Evolutionary conservation across 2,113 vertebrate species (phyloP).

Genomic region (Erinaceus europaeus): DNA sequence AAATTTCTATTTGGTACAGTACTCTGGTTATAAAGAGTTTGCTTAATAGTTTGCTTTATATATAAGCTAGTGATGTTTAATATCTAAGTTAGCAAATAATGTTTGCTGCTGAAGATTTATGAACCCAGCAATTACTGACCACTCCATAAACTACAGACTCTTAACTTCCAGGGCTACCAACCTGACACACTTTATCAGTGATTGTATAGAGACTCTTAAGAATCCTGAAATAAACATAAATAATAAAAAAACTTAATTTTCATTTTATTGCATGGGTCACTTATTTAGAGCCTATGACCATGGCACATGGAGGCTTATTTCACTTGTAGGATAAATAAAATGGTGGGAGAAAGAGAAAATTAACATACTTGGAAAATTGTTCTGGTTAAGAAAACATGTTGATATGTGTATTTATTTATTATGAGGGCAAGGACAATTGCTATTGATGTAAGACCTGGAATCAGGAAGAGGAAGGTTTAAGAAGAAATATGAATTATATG

Average conservation of each 20-base stretch:
- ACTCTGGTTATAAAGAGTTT: neutral
- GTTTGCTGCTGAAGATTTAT: neutral
- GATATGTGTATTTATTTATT: neutral
- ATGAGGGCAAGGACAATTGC: neutral
- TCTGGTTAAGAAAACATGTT: neutral
- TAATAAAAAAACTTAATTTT: neutral
- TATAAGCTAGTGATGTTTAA: neutral
- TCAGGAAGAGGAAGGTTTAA: neutral
- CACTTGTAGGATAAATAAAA: neutral
- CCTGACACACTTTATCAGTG: neutral
- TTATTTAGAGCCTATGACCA: slow-evolving; percentile 15
- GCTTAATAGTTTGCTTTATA: neutral
- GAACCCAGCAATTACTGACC: neutral
- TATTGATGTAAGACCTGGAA: neutral
- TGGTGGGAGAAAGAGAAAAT: neutral
- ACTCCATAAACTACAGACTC: neutral
- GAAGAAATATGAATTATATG: neutral
- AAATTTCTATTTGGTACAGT: neutral
- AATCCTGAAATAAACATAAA: neutral
- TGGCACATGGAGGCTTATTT: neutral
- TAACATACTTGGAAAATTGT: neutral
- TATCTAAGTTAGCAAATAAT: neutral
- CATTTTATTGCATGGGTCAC: neutral
- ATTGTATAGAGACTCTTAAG: neutral
- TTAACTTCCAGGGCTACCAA: slow-evolving; percentile 7